Evolutionary conservation across 2,888 invertebrate species (phyloP).

Genomic region (Melolontha melolontha): DNA sequence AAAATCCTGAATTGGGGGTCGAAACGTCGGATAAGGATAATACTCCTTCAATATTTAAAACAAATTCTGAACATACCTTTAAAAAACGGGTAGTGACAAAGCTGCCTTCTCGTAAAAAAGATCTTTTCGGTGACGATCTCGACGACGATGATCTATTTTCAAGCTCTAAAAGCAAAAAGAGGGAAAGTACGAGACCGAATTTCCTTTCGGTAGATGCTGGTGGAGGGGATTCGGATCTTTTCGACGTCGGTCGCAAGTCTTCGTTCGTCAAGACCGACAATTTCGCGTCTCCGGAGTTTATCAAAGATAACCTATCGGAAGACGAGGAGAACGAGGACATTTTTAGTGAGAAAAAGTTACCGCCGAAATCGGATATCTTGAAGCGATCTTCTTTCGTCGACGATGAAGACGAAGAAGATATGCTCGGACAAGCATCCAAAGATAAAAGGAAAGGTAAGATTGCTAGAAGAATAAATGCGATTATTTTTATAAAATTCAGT

Average conservation of each 20-base stretch:
- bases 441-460: conserved; percentile 20
- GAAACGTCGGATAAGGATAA: not conserved
- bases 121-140: conserved; percentile 12
- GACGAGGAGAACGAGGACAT: conserved; percentile 53
- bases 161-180: conserved; percentile 3
- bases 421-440: conserved; percentile 7
- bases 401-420: conserved; percentile 55
- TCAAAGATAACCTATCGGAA: conserved; percentile 29
- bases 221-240: not conserved
- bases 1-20: not conserved
- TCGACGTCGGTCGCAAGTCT: not conserved
- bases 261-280: conserved; percentile 40
- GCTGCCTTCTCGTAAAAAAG: not conserved
- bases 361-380: conserved; percentile 44
- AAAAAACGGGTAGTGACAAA: not conserved
- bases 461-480: no score
- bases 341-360: conserved; percentile 49
- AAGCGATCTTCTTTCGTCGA: conserved; percentile 56
- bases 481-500: not conserved
- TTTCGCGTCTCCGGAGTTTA: conserved; percentile 36
- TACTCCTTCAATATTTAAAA: not conserved
- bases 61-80: conserved; percentile 1
- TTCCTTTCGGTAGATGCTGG: not conserved
- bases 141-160: conserved; percentile 20
- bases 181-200: conserved; percentile 1